Evolutionary conservation across 2,888 invertebrate genomes (phyloP), one percentile per base, ranked within the genome.

Genomic region (Oscheius sp.): DNA sequence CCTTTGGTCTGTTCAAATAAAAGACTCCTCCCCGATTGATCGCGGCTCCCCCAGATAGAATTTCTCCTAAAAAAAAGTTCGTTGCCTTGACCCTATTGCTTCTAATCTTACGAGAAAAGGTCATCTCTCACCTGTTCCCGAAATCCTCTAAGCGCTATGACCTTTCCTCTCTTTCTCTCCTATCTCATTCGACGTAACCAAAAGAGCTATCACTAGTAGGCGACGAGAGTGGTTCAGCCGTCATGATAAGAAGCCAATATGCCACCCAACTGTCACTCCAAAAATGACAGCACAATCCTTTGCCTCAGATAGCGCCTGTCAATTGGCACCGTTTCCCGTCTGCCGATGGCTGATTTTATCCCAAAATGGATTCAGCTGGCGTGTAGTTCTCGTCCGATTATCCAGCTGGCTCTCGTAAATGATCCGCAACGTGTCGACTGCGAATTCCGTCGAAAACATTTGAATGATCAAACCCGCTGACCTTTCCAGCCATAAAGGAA

Each of bases 221-320:
- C 55, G 55, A 55, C 34, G 55, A n/a, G n/a, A 37, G 34, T 33
- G 33, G 15, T 55, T 37, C 33, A 20, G 34, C 4, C 17, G 34
- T 55, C 55, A n/a, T 34, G 33, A 37, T 34, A 34, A 55, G 37
- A 55, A 25, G n/a, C 29, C 27, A 27, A 15, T 4, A 55, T 55
- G 55, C 55, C 55, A 55, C 17, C 20, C 55, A 34, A 33, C 33
- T 55, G 55, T 55, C 55, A 55, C 17, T 55, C 15, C 27, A 27
- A 29, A 27, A 23, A 52, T 3, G 23, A 20, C 20, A 27, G 15
- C 27, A 29, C 27, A 27, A 27, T 27, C n/a, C 27, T 52, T 52
- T 8, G n/a, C 52, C 25, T 29, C 8, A 52, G 5, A n/a, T 3
- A 12, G 48, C 4, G 5, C 25, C 48, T 48, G 5, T 25, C 48